Base-by-base conservation (phyloP, 2,888 invertebrate species). In the Epiblema foenella region DNA sequence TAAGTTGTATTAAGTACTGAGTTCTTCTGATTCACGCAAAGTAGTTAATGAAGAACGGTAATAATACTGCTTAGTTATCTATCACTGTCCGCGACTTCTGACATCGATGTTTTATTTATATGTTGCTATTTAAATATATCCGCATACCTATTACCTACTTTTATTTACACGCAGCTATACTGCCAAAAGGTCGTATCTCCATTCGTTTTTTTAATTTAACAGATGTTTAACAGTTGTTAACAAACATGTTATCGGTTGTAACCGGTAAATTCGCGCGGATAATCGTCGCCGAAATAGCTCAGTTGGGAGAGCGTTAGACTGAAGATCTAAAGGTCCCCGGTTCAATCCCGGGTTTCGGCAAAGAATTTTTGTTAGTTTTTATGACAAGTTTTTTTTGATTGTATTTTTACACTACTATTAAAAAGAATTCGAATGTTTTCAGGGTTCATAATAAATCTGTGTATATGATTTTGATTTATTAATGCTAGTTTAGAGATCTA, bases 231-330 rank as follows among this genome's bases (percentile, higher is more conserved):
- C 15, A 0, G 15, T 46, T n/a, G 15, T n/a, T 46, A 46, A 46
- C 46, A 56, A 56, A 42, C 66, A 20, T 49, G 15, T 56, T 24
- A 54, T 65, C 46, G 62, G 63, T 59, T 42, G 8, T 67, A 58
- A 56, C 12, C 49, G 39, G 52, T 68, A 73, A 75, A 77, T 79
- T 78, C 76, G 58, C 58, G 11, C 0, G 0, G 0, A 0, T 0
- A 0, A 0, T 0, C 5, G 73, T 20, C 46, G 89, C 88, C 89
- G 89, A 89, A 89, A 89, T 89, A 89, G 89, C 88, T 89, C 89
- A 89, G 89, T 89, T 88, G 89, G 89, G 89, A 89, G 89, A 89
- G 88, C 88, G 88, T 89, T 89, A 89, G 88, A 88, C 88, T 88
- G 88, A 88, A 87, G 87, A 88, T 88, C 88, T 88, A 88, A 87